These are phyloP conservation scores for Drosophila willistoni DNA, from an alignment of 1,140 invertebrate genomes.

Conservation along the genomic window DNA sequence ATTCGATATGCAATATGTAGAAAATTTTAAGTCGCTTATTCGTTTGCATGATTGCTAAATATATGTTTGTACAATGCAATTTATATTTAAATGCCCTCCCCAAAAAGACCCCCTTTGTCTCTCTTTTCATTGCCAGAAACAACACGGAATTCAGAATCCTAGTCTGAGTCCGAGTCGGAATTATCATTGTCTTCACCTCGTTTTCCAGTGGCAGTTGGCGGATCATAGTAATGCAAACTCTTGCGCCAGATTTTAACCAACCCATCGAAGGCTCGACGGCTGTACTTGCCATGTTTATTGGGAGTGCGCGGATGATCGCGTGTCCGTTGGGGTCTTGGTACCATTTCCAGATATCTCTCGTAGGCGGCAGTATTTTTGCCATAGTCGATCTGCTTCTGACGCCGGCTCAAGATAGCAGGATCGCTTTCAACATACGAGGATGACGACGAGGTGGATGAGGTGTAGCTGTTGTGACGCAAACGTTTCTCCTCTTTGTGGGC, in stretches of 20 bases:
- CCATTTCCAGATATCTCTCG: slow-evolving; percentile 88
- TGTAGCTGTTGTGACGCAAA: slow-evolving; percentile 69
- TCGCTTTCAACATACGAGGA: slow-evolving; percentile 88
- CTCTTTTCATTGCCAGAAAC: slow-evolving; percentile 5
- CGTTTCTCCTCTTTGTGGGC: slow-evolving; percentile 67
- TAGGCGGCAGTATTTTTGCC: slow-evolving; percentile 97
- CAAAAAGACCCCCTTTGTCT: slow-evolving; percentile 1
- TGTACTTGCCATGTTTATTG: slow-evolving; percentile 93
- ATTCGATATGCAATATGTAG: slow-evolving; percentile 36
- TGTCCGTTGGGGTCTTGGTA: slow-evolving; percentile 86
- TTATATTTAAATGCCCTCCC: slow-evolving; percentile 27
- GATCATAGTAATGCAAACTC: slow-evolving; percentile 93
- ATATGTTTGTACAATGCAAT: slow-evolving; percentile 46
- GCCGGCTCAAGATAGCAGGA: slow-evolving; percentile 87
- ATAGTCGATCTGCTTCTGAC: slow-evolving; percentile 97
- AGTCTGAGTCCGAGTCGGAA: slow-evolving; percentile 72
- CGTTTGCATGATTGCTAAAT: slow-evolving; percentile 39
- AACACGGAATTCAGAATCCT: slow-evolving; percentile 11
- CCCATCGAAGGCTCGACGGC: slow-evolving; percentile 94
- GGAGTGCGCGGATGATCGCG: slow-evolving; percentile 93
- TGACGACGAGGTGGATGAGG: slow-evolving; percentile 68
- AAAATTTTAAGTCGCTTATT: slow-evolving; percentile 33
- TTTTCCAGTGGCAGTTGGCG: slow-evolving; percentile 72
- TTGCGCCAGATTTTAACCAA: slow-evolving; percentile 94
- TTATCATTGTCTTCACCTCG: slow-evolving; percentile 17